Conservation (phyloP, 2,888 invertebrate species). For the Hemistola chrysoprasaria region DNA sequence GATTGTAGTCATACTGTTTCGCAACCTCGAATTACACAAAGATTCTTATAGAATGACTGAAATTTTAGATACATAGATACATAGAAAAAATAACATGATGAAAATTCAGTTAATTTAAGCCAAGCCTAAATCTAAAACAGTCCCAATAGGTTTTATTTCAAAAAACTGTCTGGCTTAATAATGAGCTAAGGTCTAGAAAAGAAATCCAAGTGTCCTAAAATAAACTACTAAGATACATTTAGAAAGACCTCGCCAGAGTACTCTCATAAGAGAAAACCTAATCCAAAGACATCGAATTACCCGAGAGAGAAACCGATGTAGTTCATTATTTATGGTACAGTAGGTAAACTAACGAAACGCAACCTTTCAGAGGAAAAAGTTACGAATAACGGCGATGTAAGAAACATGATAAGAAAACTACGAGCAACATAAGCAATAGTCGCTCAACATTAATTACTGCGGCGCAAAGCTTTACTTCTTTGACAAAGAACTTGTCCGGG, state of each 20-base stretch:
- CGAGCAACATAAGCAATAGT: slow-evolving; percentile 44
- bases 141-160: too few relatives aligned
- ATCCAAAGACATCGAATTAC: slow-evolving; percentile 37
- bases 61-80: too few relatives aligned
- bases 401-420: slow-evolving; percentile 54
- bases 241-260: slow-evolving; percentile 29
- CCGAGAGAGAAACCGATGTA: slow-evolving; percentile 34
- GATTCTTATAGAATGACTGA: too few relatives aligned
- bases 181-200: neutral
- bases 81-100: too few relatives aligned
- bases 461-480: slow-evolving; percentile 38
- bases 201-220: slow-evolving; percentile 6
- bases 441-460: slow-evolving; percentile 67
- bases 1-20: neutral
- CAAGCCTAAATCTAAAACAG: too few relatives aligned
- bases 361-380: slow-evolving; percentile 44
- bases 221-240: slow-evolving; percentile 7
- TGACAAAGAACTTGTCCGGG: slow-evolving; percentile 57
- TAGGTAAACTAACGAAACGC: slow-evolving; percentile 31
- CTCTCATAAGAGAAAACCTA: slow-evolving; percentile 32
- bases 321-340: slow-evolving; percentile 45
- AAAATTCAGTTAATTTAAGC: too few relatives aligned
- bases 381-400: slow-evolving; percentile 48
- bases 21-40: too few relatives aligned
- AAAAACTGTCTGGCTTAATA: too few relatives aligned